These are phyloP conservation scores for Gavialis gangeticus DNA, from an alignment of 2,113 vertebrate genomes.

Conservation along the genomic window DNA sequence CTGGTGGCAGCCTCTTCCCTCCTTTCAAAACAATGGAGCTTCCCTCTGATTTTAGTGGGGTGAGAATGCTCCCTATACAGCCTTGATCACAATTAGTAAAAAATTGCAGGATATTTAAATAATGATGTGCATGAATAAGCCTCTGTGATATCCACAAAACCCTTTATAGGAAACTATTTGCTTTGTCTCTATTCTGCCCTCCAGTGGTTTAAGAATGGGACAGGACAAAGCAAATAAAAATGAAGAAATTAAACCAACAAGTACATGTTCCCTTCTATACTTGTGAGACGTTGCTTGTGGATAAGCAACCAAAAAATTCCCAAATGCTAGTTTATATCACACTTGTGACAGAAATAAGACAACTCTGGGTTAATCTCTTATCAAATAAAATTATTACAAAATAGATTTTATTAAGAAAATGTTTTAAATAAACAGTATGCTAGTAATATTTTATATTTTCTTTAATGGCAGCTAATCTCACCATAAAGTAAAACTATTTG, in stretches of 20 bases:
- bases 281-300: fast-evolving
- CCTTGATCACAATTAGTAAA: not conserved
- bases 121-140: not conserved
- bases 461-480: not conserved
- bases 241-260: not conserved
- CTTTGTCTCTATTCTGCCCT: slow-evolving; percentile 64
- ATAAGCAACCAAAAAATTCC: not conserved
- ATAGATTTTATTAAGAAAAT: not conserved
- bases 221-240: not conserved
- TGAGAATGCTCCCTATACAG: not conserved
- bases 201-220: slow-evolving; percentile 39
- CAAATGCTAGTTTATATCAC: not conserved
- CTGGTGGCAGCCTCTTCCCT: not conserved
- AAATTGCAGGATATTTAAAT: not conserved
- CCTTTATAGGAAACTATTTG: not conserved
- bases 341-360: not conserved
- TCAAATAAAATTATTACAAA: not conserved
- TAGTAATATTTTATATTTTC: not conserved
- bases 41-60: not conserved
- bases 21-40: not conserved
- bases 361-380: fast-evolving
- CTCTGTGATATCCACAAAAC: not conserved
- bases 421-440: not conserved
- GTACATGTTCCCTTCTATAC: fast-evolving
- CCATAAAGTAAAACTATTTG: not conserved